phyloP scores from a whole-genome alignment of 1,140 invertebrate species.

The Bombus affinis region DNA sequence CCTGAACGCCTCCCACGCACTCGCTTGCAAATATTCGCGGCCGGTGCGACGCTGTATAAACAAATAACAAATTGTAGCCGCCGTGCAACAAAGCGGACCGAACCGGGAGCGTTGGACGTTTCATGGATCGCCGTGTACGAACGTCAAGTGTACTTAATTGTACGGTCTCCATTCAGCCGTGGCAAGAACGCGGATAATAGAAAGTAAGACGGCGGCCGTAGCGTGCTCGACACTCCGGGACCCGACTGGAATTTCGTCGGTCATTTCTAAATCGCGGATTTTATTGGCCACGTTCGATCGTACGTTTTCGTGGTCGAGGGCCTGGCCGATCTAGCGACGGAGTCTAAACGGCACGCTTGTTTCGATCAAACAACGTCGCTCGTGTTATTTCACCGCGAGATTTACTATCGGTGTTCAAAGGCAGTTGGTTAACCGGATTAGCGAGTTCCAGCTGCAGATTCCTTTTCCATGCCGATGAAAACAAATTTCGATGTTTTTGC shows the following conservation, averaged over 20 bases:
- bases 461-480: not conserved
- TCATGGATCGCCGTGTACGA: constrained; percentile 32
- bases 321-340: not conserved
- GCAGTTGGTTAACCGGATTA: constrained; percentile 26
- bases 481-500: constrained; percentile 8
- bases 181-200: constrained; percentile 45
- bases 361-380: not conserved
- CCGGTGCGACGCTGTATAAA: constrained; percentile 10
- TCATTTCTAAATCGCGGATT: constrained; percentile 40
- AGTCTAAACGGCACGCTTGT: constrained; percentile 9
- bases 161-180: constrained; percentile 45
- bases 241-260: constrained; percentile 10
- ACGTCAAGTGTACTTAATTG: constrained; percentile 53
- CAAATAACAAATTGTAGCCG: constrained; percentile 46
- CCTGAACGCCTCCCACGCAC: constrained; percentile 14
- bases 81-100: constrained; percentile 36
- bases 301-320: not conserved
- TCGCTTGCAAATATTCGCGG: not conserved
- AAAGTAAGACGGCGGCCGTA: constrained; percentile 33
- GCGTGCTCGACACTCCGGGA: not conserved
- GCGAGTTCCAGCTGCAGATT: constrained; percentile 19
- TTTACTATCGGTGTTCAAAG: not conserved
- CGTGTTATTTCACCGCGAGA: not conserved
- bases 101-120: constrained; percentile 38
- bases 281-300: constrained; percentile 2